Conservation (phyloP, 2,113 vertebrate genomes). For the Fregata magnificens region DNA sequence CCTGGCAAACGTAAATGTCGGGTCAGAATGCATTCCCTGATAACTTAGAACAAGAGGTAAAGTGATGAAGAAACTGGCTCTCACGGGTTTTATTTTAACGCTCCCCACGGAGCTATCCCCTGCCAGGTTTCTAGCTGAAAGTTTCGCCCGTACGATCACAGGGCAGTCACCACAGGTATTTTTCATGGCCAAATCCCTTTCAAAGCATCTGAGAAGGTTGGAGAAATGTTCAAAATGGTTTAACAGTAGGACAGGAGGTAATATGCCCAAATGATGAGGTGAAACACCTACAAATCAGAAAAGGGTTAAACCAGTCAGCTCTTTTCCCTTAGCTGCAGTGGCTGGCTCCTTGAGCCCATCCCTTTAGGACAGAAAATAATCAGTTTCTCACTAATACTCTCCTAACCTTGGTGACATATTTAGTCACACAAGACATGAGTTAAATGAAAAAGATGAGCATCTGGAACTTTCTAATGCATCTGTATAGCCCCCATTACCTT, state of each 20-base stretch:
- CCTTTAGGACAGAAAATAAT: neutral
- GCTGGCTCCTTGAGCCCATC: neutral
- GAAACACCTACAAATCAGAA: neutral
- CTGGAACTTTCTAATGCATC: neutral
- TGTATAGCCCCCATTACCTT: accelerated
- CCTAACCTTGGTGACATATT: neutral
- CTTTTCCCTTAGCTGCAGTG: neutral
- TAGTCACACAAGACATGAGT: neutral
- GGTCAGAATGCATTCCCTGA: neutral
- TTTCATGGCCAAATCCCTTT: neutral
- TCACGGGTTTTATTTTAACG: neutral
- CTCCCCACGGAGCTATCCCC: neutral
- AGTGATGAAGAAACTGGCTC: neutral
- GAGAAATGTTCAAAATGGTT: neutral
- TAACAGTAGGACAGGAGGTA: neutral
- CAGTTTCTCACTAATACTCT: neutral
- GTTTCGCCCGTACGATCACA: neutral
- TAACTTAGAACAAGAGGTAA: neutral
- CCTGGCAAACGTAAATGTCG: neutral
- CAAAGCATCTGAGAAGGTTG: neutral
- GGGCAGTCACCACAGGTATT: neutral
- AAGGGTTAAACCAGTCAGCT: neutral
- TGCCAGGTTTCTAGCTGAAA: neutral
- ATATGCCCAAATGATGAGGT: neutral
- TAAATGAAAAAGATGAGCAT: neutral